A percentile compares a stretch with the other conserved stretches of the same genome.
These are phyloP conservation scores for Macropus fuliginosus DNA, from an alignment of 2,797 vertebrate genomes.

Conservation along the genomic window DNA sequence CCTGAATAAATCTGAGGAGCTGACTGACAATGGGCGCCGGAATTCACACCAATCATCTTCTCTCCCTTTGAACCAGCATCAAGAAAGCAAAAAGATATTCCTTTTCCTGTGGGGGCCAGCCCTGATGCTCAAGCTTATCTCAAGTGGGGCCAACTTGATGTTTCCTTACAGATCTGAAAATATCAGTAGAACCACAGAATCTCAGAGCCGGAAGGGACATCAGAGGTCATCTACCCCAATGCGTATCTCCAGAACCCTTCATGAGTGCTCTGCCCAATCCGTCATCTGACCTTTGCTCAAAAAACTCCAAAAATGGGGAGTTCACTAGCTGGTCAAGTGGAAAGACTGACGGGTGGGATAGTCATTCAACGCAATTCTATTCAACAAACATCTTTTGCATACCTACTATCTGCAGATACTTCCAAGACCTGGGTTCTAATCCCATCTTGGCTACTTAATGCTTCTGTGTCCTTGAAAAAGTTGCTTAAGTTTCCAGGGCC, in stretches of 20 bases:
- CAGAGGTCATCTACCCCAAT: background rate
- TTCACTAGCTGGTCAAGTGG: background rate
- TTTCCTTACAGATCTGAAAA: constrained; percentile 15
- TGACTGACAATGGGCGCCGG: constrained; percentile 14
- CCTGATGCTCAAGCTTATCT: background rate
- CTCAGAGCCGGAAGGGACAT: background rate
- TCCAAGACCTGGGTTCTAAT: background rate
- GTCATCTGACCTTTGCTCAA: background rate
- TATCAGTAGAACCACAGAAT: constrained; percentile 16
- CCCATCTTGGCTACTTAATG: background rate
- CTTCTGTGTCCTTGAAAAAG: background rate
- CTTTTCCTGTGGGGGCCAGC: background rate
- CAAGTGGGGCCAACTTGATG: background rate
- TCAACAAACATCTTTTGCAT: background rate
- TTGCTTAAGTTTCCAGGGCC: background rate
- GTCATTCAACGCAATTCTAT: background rate
- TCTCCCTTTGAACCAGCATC: constrained; percentile 4
- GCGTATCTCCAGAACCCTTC: background rate
- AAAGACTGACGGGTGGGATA: background rate
- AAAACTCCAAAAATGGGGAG: background rate
- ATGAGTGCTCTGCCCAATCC: background rate
- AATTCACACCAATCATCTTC: constrained; percentile 17
- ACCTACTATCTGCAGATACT: background rate
- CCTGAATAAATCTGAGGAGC: constrained; percentile 36
- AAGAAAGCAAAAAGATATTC: background rate